Evolutionary conservation across 2,113 vertebrate genomes (phyloP).

Genomic region (Vidua chalybeata): DNA sequence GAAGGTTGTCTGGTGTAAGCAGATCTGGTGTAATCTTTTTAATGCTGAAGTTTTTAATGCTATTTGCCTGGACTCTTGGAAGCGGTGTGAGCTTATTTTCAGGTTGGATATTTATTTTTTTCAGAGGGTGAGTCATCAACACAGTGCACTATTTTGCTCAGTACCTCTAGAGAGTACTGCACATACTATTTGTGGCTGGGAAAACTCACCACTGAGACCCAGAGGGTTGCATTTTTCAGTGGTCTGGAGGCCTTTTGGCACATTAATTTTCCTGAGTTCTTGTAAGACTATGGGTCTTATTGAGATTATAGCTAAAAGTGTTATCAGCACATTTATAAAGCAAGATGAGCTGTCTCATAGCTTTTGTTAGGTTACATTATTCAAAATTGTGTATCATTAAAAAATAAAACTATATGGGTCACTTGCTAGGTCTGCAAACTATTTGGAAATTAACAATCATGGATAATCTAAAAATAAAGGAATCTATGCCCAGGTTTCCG

Average conservation of each 20-base stretch:
- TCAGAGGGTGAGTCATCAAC: not conserved
- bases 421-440: not conserved
- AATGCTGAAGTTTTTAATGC: not conserved
- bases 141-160: not conserved
- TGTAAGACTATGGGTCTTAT: not conserved
- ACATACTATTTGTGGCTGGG: not conserved
- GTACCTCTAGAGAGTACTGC: not conserved
- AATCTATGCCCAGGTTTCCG: not conserved
- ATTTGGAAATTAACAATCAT: not conserved
- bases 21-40: not conserved
- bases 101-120: not conserved
- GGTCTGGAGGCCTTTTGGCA: not conserved
- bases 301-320: not conserved
- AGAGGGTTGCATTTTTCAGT: not conserved
- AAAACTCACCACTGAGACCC: not conserved
- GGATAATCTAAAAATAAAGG: not conserved
- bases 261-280: not conserved
- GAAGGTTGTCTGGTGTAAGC: not conserved
- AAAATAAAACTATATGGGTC: not conserved
- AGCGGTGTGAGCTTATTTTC: not conserved
- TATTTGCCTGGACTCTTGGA: not conserved
- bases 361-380: not conserved
- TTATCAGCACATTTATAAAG: not conserved
- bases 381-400: not conserved
- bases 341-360: not conserved